Conservation (phyloP, 2,888 invertebrate genomes). For the Leucophora obtusa region DNA sequence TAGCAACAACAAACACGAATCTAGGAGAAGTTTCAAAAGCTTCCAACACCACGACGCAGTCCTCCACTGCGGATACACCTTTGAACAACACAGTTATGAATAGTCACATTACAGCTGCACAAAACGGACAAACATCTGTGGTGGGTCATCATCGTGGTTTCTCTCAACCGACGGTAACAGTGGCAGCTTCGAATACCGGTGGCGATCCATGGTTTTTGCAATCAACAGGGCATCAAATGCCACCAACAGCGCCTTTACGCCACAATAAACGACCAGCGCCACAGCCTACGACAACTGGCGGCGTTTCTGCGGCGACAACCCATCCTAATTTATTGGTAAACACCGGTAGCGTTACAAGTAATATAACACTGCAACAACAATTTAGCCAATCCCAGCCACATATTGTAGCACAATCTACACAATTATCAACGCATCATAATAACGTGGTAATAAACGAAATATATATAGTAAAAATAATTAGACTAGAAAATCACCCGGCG, state of each 20-base stretch:
- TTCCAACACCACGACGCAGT: conserved; percentile 35
- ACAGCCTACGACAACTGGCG: conserved; percentile 72
- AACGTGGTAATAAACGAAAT: conserved; percentile 70
- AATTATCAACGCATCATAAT: conserved; percentile 76
- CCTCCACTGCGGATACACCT: conserved; percentile 49
- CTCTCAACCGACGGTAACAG: conserved; percentile 77
- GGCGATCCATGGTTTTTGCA: conserved; percentile 79
- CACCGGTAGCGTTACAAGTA: conserved; percentile 55
- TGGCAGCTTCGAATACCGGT: conserved; percentile 73
- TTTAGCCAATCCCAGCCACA: conserved; percentile 78
- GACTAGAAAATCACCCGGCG: too few relatives aligned
- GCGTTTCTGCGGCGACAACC: conserved; percentile 36
- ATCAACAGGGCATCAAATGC: conserved; percentile 79
- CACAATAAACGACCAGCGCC: conserved; percentile 79
- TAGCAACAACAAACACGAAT: conserved; percentile 23
- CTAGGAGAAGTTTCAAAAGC: conserved; percentile 40
- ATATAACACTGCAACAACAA: conserved; percentile 71
- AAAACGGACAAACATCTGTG: conserved; percentile 78
- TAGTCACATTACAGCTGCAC: conserved; percentile 78
- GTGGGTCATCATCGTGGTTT: conserved; percentile 79
- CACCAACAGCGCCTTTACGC: conserved; percentile 79
- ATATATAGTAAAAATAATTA: too few relatives aligned
- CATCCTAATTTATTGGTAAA: conserved; percentile 65
- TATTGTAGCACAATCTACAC: conserved; percentile 78
- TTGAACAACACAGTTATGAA: conserved; percentile 75